These are phyloP conservation scores for Halocynthia roretzi DNA, from an alignment of 23 tunicate species.

Conservation along the genomic window DNA sequence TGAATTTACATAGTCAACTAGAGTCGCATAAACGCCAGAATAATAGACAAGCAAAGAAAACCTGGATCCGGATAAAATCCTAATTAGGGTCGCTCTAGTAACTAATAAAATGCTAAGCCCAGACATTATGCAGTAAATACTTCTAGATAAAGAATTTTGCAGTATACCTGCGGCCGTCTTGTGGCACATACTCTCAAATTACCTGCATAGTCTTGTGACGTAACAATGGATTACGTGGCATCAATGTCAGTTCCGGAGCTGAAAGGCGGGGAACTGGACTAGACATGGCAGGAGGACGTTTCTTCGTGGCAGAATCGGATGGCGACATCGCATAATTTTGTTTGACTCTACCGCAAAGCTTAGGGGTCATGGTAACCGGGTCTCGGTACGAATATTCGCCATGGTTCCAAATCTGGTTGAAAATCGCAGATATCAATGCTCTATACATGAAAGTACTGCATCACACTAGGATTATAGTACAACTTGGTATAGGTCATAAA, in stretches of 20 bases:
- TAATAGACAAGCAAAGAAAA: no score
- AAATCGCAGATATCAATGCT: no score
- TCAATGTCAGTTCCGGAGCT: constrained; percentile 52
- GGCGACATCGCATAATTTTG: constrained; percentile 6
- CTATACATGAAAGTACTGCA: no score
- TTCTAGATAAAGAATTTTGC: no score
- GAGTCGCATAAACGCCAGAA: no score
- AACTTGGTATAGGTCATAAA: background rate
- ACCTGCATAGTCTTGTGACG: constrained; percentile 82
- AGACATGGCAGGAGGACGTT: background rate
- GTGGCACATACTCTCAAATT: background rate
- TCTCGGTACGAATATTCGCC: constrained; percentile 85
- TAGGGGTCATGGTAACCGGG: constrained; percentile 52
- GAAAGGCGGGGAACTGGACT: constrained; percentile 1
- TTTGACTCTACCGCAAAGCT: constrained; percentile 25
- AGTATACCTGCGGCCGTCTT: no score
- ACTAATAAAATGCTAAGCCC: no score
- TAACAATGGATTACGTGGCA: constrained; percentile 60
- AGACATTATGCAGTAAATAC: no score
- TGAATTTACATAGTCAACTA: no score
- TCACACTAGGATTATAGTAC: no score
- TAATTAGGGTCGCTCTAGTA: no score
- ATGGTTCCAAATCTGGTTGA: constrained; percentile 48
- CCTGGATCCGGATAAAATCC: no score
- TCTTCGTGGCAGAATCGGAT: constrained; percentile 3